phyloP scores from a whole-genome alignment of 2,113 vertebrate genomes.

The Centropus unirufus region DNA sequence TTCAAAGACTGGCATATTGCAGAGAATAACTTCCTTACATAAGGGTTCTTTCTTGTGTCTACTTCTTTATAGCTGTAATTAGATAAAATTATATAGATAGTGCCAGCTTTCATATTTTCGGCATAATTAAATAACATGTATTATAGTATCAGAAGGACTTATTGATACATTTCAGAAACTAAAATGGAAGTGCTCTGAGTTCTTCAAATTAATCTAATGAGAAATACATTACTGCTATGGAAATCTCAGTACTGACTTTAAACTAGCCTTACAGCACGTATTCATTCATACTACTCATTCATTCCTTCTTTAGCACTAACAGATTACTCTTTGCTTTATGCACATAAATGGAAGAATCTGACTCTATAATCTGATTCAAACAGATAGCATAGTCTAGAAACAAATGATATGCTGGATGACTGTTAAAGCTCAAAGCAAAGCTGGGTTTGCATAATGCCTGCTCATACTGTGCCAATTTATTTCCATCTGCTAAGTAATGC shows the following conservation, averaged over 20 bases:
- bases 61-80: neutral
- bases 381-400: neutral
- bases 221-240: neutral
- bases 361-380: neutral
- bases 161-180: neutral
- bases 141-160: neutral
- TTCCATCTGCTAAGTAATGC: neutral
- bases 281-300: neutral
- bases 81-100: neutral
- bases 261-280: neutral
- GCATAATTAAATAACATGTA: neutral
- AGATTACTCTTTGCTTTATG: neutral
- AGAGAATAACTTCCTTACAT: neutral
- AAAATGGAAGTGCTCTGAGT: neutral
- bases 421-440: neutral
- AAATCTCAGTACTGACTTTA: neutral
- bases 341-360: neutral
- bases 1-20: neutral
- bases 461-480: neutral
- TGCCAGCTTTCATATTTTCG: neutral
- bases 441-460: neutral
- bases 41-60: neutral
- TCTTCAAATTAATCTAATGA: neutral
- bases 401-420: neutral
- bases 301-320: neutral